Conservation (phyloP, 2,888 invertebrate species). For the Rhingia rostrata region DNA sequence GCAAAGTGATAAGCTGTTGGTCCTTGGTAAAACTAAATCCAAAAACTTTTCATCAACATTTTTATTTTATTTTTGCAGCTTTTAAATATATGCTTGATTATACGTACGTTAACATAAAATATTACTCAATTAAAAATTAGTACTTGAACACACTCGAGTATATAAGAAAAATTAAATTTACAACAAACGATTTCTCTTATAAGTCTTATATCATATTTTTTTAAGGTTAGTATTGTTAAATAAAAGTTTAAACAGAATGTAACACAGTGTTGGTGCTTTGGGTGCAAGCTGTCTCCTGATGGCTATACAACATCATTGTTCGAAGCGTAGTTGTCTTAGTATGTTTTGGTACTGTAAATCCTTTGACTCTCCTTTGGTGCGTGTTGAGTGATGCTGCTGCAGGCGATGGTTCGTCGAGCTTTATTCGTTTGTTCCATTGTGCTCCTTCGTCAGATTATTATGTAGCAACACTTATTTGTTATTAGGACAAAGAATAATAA, state of each 20-base stretch:
- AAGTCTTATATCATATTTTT: slow-evolving; percentile 52
- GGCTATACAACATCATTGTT: slow-evolving; percentile 38
- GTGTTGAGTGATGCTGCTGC: neutral
- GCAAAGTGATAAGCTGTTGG: too few species aligned
- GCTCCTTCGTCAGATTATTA: slow-evolving; percentile 41
- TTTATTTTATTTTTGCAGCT: slow-evolving; percentile 46
- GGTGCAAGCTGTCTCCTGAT: slow-evolving; percentile 68
- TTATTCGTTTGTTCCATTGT: slow-evolving; percentile 45
- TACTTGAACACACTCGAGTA: slow-evolving; percentile 58
- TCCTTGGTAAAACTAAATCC: too few species aligned
- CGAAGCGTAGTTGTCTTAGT: neutral
- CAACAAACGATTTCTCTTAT: slow-evolving; percentile 1
- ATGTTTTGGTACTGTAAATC: slow-evolving; percentile 8
- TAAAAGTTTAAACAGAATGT: slow-evolving; percentile 5
- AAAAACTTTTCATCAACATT: neutral
- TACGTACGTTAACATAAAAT: slow-evolving; percentile 15
- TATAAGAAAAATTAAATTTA: slow-evolving; percentile 11
- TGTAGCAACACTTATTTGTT: slow-evolving; percentile 57
- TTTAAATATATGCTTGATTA: slow-evolving; percentile 10
- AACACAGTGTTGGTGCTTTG: slow-evolving; percentile 73
- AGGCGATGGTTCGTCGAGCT: slow-evolving; percentile 55
- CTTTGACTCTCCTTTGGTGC: slow-evolving; percentile 24
- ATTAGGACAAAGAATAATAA: slow-evolving; percentile 9
- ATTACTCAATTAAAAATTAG: slow-evolving; percentile 33
- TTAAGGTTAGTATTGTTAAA: slow-evolving; percentile 14